These are phyloP conservation scores for Ptychoptera contaminata DNA, from an alignment of 2,888 invertebrate genomes.

Conservation along the genomic window DNA sequence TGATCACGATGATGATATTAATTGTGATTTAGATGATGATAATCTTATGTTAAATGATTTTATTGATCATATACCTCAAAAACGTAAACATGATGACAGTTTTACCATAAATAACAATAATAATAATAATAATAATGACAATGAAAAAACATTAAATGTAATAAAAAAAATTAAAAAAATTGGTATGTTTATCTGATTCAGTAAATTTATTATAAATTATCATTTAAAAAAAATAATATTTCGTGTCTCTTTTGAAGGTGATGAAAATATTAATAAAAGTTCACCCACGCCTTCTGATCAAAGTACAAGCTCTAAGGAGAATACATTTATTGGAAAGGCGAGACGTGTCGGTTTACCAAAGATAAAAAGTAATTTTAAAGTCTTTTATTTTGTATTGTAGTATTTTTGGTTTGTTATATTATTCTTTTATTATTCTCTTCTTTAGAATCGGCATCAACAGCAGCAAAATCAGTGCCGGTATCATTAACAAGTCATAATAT, in stretches of 20 bases:
- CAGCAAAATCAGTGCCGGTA: not conserved
- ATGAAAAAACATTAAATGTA: not conserved
- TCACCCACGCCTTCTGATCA: conserved; percentile 26
- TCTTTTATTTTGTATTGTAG: too few species aligned
- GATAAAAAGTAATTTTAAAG: too few species aligned
- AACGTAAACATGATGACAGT: not conserved
- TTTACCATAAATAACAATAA: not conserved
- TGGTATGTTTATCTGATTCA: too few species aligned
- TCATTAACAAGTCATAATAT: not conserved
- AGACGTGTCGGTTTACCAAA: not conserved
- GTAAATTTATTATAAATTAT: not conserved
- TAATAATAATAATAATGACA: not conserved
- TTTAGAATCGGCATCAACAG: not conserved
- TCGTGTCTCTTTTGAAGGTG: too few species aligned
- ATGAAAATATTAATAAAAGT: conserved; percentile 13
- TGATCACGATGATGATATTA: not conserved
- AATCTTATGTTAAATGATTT: not conserved
- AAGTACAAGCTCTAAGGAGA: conserved; percentile 27
- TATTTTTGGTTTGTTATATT: too few species aligned
- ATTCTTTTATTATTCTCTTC: too few species aligned
- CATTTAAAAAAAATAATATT: too few species aligned
- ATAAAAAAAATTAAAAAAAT: too few species aligned
- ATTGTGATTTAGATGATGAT: not conserved
- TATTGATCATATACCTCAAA: not conserved
- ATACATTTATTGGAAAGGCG: conserved; percentile 17